Base-by-base conservation (phyloP, 2,888 invertebrate species). In the Nemoura dubitans region DNA sequence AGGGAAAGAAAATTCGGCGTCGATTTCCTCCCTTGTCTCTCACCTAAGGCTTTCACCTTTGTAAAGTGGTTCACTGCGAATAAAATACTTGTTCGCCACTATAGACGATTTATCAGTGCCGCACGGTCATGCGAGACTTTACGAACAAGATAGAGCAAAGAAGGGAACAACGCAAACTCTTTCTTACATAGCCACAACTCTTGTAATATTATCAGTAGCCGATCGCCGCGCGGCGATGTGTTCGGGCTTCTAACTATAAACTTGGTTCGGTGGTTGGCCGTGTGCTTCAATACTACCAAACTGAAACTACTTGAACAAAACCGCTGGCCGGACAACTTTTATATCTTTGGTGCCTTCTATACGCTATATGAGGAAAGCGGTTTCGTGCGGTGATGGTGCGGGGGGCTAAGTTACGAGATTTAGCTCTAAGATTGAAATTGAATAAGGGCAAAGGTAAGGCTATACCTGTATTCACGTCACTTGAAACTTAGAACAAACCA, bases 91-190 rank as follows among this genome's bases (percentile, higher is more conserved):
- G 59, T 59, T 59, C 59, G 59, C 59, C 59, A 59, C 59, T 59
- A n/a, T n/a, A 59, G 59, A 21, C 59, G 59, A 59, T 59, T 59
- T 59, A 59, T 59, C 59, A 59, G 59, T 59, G 59, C 59, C 59
- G 59, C n/a, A n/a, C 81, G 76, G 87, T 80, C 86, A 78, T 80
- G 76, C n/a, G 86, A 85, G 86, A 84, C 81, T 86, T 85, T 80
- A 86, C 27, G 85, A 78, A 76, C 59, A 85, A 80, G 81, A 84
- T 26, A 76, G 43, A 84, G 81, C 76, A 86, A 85, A 86, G 84
- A 86, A 77, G 27, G n/a, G 30, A 28, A 84, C 76, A 77, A 80
- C 43, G 84, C 85, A 80, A 87, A 87, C 82, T 87, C 85, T 84
- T 83, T 84, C 83, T 29, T 16, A 86, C 43, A 59, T 76, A 59